Base-by-base conservation (phyloP, 2,113 vertebrate species). In the Odocoileus virginianus region DNA sequence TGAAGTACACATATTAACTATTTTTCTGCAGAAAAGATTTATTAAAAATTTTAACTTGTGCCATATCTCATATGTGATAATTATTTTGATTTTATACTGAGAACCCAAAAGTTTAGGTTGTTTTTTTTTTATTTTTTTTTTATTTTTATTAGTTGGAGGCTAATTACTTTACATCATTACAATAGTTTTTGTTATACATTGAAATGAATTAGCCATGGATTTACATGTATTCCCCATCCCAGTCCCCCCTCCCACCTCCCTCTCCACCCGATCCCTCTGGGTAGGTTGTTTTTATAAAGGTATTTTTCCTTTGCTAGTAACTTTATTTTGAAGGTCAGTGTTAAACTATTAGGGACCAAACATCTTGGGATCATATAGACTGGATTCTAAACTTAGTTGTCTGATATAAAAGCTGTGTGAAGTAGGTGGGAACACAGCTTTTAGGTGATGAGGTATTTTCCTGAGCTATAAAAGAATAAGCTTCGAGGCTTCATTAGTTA, bases 71-170 rank as follows among this genome's bases (percentile, higher is more conserved):
- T 95, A 88, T 25, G 54, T 96, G 23, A 40, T 87, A 54, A 15
- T 87, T 89, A 71, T 87, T 96, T 89, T 83, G 30, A 15, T 74
- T 88, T 88, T 50, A 43, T 94, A 47, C 84, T 87, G 27, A 97
- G 17, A 96, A 86, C 36, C 2, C 27, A 57, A 58, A 96, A 57
- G 23, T 78, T 50, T 57, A 83, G n/a, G 86, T 97, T 7, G 36
- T 97, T 94, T 96, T 95, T 45, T n/a, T n/a, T n/a, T n/a, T n/a
- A n/a, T n/a, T n/a, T n/a, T n/a, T n/a, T n/a, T n/a, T n/a, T n/a
- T n/a, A n/a, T n/a, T n/a, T n/a, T n/a, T n/a, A n/a, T n/a, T n/a
- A n/a, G n/a, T n/a, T n/a, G n/a, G n/a, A n/a, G n/a, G n/a, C n/a
- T n/a, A n/a, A n/a, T n/a, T n/a, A n/a, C n/a, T n/a, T n/a, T n/a